Evolutionary conservation across 2,797 vertebrate genomes (phyloP), one percentile per base, ranked within the genome.

Genomic region (Gymnodraco acuticeps): DNA sequence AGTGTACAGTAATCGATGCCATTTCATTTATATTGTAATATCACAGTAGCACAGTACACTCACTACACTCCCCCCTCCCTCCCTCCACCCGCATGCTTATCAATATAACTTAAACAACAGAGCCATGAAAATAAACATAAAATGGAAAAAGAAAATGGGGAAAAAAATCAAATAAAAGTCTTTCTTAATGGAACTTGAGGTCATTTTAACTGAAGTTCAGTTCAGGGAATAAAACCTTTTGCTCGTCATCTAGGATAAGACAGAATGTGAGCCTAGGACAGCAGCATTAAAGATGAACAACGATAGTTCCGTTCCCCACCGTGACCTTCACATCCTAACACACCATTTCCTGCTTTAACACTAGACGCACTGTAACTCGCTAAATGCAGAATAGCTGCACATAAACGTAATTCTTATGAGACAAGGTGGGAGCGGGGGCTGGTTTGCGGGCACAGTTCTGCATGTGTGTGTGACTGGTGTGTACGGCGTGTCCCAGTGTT

Each of bases 331-430:
- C 23, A 16, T 63, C 43, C 31, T 55, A n/a, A 47, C 20, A n/a
- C 41, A 42, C n/a, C 60, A 59, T 47, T 61, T 63, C 79, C 78
- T 59, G 58, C 54, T 48, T 31, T 20, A 12, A 75, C 72, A 56
- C 59, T 60, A 31, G 66, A 71, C 46, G 8, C 5, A 46, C 48
- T 52, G 64, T 74, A 59, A 66, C 52, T 55, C 41, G 2, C 59
- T 51, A 15, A 38, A 70, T 23, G 47, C 64, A 54, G 56, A 86
- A 74, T 69, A 64, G 41, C 50, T 56, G 75, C 63, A 51, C 54
- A 20, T 27, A 53, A 63, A 68, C 17, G 58, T 74, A 60, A 75
- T 60, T 58, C 69, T 84, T 56, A 3, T 12, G 78, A 53, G 76
- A 80, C 47, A 0, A 31, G 33, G 46, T 33, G 54, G 15, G 56